Base-by-base conservation (phyloP, 1,140 invertebrate genomes). In the Cephus cinctus region DNA sequence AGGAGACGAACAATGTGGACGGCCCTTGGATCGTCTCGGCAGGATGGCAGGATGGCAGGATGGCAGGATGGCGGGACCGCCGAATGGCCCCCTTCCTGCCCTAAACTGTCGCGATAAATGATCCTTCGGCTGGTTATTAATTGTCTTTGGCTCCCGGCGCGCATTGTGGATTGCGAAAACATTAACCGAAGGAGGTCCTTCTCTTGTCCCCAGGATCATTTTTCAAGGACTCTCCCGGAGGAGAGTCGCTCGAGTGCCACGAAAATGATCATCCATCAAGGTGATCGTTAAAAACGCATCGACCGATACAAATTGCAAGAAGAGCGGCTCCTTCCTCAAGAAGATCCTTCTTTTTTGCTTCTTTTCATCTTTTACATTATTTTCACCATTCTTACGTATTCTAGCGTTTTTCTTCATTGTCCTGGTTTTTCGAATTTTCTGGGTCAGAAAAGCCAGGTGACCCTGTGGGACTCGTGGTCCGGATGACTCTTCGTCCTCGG, bases 71-170 rank as follows among this genome's bases (percentile, higher is more conserved):
- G n/a, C n/a, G n/a, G 61, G 54, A 42, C n/a, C 20, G 27, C 27
- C 9, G 9, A 35, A 34, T 45, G 43, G 43, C 43, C 43, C 32
- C 18, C 4, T 35, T 43, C 54, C 50, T 42, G 56, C 52, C 48
- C 69, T 73, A 73, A 76, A 76, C 71, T 73, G 72, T 73, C 72
- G 73, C 72, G 70, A 76, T 76, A 76, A 75, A 76, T 74, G 73
- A 75, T 76, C 64, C 67, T 63, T 47, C 62, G 56, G 64, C 67
- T 71, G 70, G 65, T 75, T 76, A 76, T 76, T 76, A 75, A 76
- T 76, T 74, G 71, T 73, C 63, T 71, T 58, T 67, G 47, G 54
- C 58, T 60, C 43, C 50, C 53, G 39, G 54, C 18, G 60, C 52
- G 61, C 63, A 69, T 74, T 71, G 70, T 73, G 64, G 56, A 63